These are phyloP conservation scores for Cheilosia soror DNA, from an alignment of 2,888 invertebrate species.

Conservation along the genomic window DNA sequence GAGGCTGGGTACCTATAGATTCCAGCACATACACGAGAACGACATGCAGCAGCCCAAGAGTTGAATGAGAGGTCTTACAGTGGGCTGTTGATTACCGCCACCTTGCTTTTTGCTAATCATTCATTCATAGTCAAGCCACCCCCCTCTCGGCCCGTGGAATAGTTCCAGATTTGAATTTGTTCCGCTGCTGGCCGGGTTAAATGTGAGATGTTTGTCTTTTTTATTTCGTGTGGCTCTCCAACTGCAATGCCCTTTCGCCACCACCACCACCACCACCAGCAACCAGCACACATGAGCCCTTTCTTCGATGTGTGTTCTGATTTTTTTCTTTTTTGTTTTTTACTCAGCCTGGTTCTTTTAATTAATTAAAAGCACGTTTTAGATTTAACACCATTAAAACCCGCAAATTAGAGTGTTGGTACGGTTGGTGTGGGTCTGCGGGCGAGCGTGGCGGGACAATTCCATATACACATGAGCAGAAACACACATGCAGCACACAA, in stretches of 20 bases:
- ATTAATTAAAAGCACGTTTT: constrained; percentile 76
- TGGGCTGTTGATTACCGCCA: constrained; percentile 57
- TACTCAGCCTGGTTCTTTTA: constrained; percentile 57
- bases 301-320: constrained; percentile 9
- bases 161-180: constrained; percentile 55
- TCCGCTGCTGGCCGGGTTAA: constrained; percentile 29
- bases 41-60: constrained; percentile 37
- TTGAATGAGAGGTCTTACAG: constrained; percentile 52
- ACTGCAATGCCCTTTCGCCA: constrained; percentile 26
- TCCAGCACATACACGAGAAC: constrained; percentile 30
- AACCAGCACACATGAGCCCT: constrained; percentile 14
- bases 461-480: constrained; percentile 39
- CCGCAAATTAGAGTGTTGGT: constrained; percentile 58
- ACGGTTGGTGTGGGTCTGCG: neutral
- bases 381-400: constrained; percentile 73
- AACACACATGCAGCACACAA: constrained; percentile 40
- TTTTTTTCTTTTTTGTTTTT: constrained; percentile 37
- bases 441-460: constrained; percentile 24
- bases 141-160: constrained; percentile 11
- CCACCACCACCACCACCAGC: neutral
- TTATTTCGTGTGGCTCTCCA: constrained; percentile 23
- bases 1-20: constrained; percentile 17
- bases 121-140: constrained; percentile 55
- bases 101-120: constrained; percentile 49
- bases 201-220: constrained; percentile 41